phyloP scores from a whole-genome alignment of 2,113 vertebrate genomes.

The Psittacula cyanocephala region DNA sequence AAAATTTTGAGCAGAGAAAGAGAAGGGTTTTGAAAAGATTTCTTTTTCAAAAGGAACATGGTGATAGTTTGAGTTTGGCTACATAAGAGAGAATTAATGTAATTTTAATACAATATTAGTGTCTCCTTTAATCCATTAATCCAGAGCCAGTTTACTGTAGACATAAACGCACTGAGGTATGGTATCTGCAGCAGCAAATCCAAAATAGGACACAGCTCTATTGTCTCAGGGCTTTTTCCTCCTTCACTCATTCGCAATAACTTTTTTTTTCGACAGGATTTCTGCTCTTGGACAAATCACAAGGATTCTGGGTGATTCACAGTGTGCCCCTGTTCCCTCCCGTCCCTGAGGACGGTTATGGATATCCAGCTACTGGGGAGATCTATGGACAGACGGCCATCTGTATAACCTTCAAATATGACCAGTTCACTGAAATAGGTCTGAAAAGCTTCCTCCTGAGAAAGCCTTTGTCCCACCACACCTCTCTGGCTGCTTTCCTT shows the following conservation, averaged over 20 bases:
- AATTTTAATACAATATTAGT: not conserved
- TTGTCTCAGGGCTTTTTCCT: not conserved
- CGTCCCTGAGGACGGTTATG: conserved; percentile 80
- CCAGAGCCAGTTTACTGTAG: not conserved
- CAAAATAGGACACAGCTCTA: not conserved
- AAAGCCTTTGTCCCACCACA: not conserved
- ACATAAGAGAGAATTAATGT: not conserved
- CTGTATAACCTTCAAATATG: conserved; percentile 84
- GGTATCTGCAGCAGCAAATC: not conserved
- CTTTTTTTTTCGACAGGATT: conserved; percentile 73
- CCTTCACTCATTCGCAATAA: not conserved
- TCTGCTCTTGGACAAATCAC: conserved; percentile 82
- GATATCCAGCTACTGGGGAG: conserved; percentile 83
- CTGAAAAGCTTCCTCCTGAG: conserved; percentile 5
- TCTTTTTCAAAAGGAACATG: not conserved
- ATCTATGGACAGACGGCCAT: conserved; percentile 82
- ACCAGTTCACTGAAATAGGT: conserved; percentile 84
- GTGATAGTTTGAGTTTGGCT: not conserved
- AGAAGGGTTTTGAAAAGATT: not conserved
- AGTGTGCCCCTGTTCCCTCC: conserved; percentile 89
- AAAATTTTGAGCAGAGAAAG: not conserved
- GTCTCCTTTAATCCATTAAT: not conserved
- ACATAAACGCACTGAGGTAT: not conserved
- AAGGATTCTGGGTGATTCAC: conserved; percentile 92
- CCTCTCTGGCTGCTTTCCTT: not conserved